Base-by-base conservation (phyloP, 2,888 invertebrate genomes). In the Beris morrisii region DNA sequence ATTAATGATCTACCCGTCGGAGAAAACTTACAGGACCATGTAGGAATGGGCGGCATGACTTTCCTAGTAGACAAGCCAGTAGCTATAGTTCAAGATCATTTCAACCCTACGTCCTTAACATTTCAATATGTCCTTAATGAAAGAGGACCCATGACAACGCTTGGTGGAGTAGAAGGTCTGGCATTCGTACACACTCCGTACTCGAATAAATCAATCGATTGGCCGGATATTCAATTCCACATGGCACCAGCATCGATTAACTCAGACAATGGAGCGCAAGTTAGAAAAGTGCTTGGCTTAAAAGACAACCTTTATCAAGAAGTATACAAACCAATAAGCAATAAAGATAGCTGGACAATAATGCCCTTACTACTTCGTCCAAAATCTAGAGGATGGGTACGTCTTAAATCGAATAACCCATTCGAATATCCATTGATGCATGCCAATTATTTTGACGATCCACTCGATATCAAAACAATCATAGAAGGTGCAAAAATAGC, bases 201-300 rank as follows among this genome's bases (percentile, higher is more conserved):
- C 72, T 93, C 92, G 0, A 94, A 94, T 74, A 82, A 83, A 57
- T 86, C 89, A 2, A 86, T 88, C 2, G 85, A 88, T 69, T 92
- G 91, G 86, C 95, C 95, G 0, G 95, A 95, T 73, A 88, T 95
- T 54, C 93, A 95, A 74, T 92, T 95, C 73, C 95, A 95, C 75
- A 94, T 95, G 89, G 93, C 94, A 2, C 94, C 95, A 1, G 93
- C 95, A 0, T 92, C 91, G 0, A 88, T 93, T 48, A 89, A 89
- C 67, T 92, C 92, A 0, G 93, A 93, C 75, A 88, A 87, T 65
- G 90, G 90, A 0, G 85, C 87, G 61, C 83, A 93, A 75, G 87
- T 91, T 0, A 82, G 87, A 77, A 87, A 92, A 82, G 89, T 92
- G 31, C 79, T 93, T 32, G 93, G 93, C 0, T 79, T 93, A 0